Base-by-base conservation (phyloP, 2,888 invertebrate genomes). In the Craniophora ligustri region DNA sequence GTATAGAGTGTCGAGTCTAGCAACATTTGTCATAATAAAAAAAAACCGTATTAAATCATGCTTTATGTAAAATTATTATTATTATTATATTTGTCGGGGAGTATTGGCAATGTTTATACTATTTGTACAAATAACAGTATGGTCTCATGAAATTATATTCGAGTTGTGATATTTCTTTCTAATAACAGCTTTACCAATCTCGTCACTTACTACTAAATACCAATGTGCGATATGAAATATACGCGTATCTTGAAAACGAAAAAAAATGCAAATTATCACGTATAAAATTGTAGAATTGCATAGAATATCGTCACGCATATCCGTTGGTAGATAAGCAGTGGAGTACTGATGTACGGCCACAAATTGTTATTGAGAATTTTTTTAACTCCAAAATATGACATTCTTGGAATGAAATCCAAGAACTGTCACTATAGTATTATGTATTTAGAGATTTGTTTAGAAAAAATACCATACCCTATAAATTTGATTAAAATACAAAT, bases 1-100 rank as follows among this genome's bases (percentile, higher is more conserved):
- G 60, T 59, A 53, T 45, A 39, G 59, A 66, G n/a, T n/a, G n/a
- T 46, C 41, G 36, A 59, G 60, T 46, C 38, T 19, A 30, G 60
- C 51, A 26, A 66, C 45, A 11, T n/a, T 15, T 31, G 23, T 59
- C 36, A 30, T 51, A 32, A 11, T 30, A 13, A 16, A 18, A 28
- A 58, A 50, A 60, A 53, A 46, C n/a, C 39, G 38, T 63, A 30
- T 46, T 60, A 26, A 19, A 46, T 50, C 41, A 31, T 40, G 44
- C 32, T 21, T 34, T 55, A 45, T 30, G 40, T 31, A n/a, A n/a
- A n/a, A n/a, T n/a, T n/a, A n/a, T n/a, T n/a, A n/a, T n/a, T n/a
- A n/a, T n/a, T n/a, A 23, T 49, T 42, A 38, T 23, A 21, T 15
- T 31, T 31, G 39, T 34, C 34, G 15, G 6, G 53, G 46, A 60